Percentiles rank a stretch among this genome's conserved stretches.
phyloP scores from a whole-genome alignment of 92 coral and sea anemone genomes.

The Parazoanthus swiftii region DNA sequence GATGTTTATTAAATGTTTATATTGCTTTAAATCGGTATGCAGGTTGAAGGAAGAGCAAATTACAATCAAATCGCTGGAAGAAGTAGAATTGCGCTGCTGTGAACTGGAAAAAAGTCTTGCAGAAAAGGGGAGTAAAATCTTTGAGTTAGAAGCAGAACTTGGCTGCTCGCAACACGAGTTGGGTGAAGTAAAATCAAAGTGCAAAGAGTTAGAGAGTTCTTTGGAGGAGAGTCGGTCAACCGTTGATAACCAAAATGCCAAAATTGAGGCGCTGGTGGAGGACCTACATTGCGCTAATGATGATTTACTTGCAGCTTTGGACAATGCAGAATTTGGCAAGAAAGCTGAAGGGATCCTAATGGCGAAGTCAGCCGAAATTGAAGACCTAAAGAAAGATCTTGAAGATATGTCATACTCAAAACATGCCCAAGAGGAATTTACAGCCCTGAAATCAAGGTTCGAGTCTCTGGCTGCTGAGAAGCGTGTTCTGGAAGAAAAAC shows the following conservation, averaged over 20 bases:
- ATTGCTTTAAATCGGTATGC: not conserved
- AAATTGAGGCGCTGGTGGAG: constrained; percentile 18
- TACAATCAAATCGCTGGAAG: not conserved
- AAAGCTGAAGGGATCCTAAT: constrained; percentile 7
- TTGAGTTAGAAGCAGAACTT: constrained; percentile 27
- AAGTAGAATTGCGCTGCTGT: not conserved
- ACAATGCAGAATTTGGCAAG: constrained; percentile 22
- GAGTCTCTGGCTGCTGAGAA: constrained; percentile 1
- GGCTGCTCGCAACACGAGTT: constrained; percentile 28
- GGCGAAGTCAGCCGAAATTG: constrained; percentile 30
- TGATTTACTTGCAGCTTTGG: constrained; percentile 27
- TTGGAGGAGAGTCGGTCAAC: not conserved
- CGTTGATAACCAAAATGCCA: not conserved
- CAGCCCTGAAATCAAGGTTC: not conserved
- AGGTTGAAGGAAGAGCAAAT: constrained; percentile 6
- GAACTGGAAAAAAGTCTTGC: constrained; percentile 10
- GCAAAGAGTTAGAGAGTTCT: constrained; percentile 7
- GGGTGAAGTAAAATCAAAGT: constrained; percentile 10
- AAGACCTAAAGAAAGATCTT: constrained; percentile 16
- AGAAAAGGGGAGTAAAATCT: not conserved
- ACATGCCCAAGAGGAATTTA: not conserved
- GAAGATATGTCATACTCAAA: not conserved
- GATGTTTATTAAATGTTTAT: not conserved
- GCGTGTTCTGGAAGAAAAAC: not conserved
- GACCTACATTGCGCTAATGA: constrained; percentile 33